Base-by-base conservation (phyloP, 2,888 invertebrate genomes). In the Hirtodrosophila trivittata region DNA sequence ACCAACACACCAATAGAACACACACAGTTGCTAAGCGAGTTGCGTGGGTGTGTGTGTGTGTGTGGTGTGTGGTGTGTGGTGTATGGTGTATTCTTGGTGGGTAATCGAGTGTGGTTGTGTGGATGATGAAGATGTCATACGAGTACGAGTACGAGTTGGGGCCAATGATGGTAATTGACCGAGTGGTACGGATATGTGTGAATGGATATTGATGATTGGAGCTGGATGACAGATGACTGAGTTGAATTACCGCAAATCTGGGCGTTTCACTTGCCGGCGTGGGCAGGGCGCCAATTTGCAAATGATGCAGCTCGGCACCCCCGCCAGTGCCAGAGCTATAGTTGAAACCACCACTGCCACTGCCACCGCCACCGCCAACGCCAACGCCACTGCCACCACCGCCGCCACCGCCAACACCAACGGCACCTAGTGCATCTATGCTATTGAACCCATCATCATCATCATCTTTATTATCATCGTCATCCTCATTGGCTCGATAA, bases 191-290 rank as follows among this genome's bases (percentile, higher is more conserved):
- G 35, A 9, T 18, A n/a, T 8, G 49, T 45, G 51, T 28, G 49
- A 42, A 38, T 57, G 39, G 59, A 59, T 16, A 39, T 30, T 16
- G 57, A 47, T 55, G 45, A 33, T 12, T 13, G 30, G 52, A 41
- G 66, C 18, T 50, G 50, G 68, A 52, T 56, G 75, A 66, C 46
- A 56, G 75, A 77, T 77, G 78, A 62, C 72, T 75, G 68, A 66
- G 65, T 81, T 84, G 83, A 81, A 89, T 91, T 91, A 91, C 91
- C 91, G 91, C 91, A 90, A 91, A 89, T 90, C 88, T 86, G 84
- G 91, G 89, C 81, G 89, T 90, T 82, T 90, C 91, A 86, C 90
- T 90, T 86, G 91, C 91, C 86, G 91, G 91, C 80, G 91, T 91
- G 71, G 91, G 91, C 86, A 91, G 88, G 75, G 90, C 91, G 83